Base-by-base conservation (phyloP, 2,113 vertebrate genomes). In the Nerophis lumbriciformis region DNA sequence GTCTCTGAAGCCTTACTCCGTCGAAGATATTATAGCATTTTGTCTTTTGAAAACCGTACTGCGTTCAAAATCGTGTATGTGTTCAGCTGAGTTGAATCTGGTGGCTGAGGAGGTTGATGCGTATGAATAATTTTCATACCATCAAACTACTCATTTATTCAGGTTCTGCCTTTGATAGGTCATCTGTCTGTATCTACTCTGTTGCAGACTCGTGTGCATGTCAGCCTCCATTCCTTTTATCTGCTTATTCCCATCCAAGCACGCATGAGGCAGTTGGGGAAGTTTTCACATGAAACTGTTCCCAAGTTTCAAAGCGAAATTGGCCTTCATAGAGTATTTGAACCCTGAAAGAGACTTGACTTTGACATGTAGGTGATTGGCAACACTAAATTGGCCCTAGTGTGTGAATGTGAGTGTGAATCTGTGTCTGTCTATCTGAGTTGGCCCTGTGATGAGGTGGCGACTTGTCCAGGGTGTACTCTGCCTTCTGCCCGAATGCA, bases 251-350 rank as follows among this genome's bases (percentile, higher is more conserved):
- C 64, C 50, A 28, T 66, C 71, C 62, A 45, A 65, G 71, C 68
- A 49, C 28, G 61, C 72, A 66, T 53, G 61, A 81, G 65, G 63
- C 72, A 37, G 60, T 74, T 75, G 72, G 50, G 60, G 77, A 56
- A 45, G 55, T 77, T 79, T 77, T 72, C 64, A 65, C 65, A 77
- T 70, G 66, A 63, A 82, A 82, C 72, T 48, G 15, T 49, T 64
- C 61, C 69, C 53, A 49, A 76, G 63, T 80, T 78, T 79, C 79
- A 85, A 85, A 88, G 81, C 73, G 56, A 72, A 77, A 83, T 77
- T 76, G 59, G 71, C 66, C 75, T 80, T 87, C 81, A 84, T 64
- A 76, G 59, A 19, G 70, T 63, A 63, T 87, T 82, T 83, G 74
- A 85, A 80, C 62, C 63, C 72, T 65, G 59, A 71, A 72, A 80